A percentile compares a stretch with the other conserved stretches of the same genome.
These are phyloP conservation scores for Amblyjoppa proteus DNA, from an alignment of 2,888 invertebrate species.

Conservation along the genomic window DNA sequence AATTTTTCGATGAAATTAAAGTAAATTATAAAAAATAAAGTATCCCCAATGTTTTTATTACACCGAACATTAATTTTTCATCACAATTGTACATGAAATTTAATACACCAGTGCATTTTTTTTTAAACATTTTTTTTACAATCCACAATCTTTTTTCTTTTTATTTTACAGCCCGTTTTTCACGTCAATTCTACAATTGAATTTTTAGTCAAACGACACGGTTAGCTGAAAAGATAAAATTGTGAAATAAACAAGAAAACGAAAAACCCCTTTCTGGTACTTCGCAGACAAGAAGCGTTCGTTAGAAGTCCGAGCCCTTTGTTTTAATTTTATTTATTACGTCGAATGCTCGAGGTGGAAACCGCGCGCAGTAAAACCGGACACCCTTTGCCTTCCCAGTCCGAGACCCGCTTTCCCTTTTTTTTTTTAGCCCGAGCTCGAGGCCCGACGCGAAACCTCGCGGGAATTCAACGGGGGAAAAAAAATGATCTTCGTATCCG, in stretches of 20 bases:
- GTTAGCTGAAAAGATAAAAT: neutral
- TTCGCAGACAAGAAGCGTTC: neutral
- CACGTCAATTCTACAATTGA: neutral
- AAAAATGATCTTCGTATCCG: constrained; percentile 49
- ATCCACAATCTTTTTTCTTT: neutral
- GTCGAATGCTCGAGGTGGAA: neutral
- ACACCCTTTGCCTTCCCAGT: neutral
- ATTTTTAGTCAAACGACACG: neutral
- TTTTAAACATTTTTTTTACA: too few relatives aligned
- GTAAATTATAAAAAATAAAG: too few relatives aligned
- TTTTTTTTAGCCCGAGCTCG: neutral
- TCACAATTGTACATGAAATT: too few relatives aligned
- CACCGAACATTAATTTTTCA: too few relatives aligned
- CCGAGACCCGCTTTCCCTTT: neutral
- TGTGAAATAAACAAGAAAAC: neutral
- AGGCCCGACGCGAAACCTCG: neutral
- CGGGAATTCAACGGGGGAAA: neutral
- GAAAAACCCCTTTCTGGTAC: neutral
- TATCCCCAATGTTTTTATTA: too few relatives aligned
- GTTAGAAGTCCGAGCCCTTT: neutral
- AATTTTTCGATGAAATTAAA: too few relatives aligned
- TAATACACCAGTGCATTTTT: too few relatives aligned
- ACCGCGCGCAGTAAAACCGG: neutral
- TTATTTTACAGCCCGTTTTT: neutral
- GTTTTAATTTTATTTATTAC: neutral